phyloP scores from a whole-genome alignment of 2,113 vertebrate species.

The Acinonyx jubatus region DNA sequence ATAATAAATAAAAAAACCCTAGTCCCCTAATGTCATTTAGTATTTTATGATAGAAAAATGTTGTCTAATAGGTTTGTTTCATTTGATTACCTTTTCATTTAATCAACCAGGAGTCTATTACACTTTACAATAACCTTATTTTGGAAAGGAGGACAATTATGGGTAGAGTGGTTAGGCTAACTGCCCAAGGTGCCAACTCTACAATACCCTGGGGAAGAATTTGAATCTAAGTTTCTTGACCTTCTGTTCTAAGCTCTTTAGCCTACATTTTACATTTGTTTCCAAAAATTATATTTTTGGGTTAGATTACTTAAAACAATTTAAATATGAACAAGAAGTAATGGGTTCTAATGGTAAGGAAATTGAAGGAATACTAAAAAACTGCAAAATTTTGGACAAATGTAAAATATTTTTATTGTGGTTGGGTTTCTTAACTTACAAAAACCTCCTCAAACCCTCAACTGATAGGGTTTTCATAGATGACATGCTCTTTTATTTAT shows the following conservation, averaged over 20 bases:
- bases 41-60: not conserved
- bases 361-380: not conserved
- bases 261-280: not conserved
- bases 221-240: not conserved
- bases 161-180: not conserved
- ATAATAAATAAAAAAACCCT: conserved; percentile 38
- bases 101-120: not conserved
- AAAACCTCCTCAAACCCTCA: not conserved
- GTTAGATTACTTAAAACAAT: not conserved
- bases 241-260: not conserved
- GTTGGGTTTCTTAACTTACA: not conserved
- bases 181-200: not conserved
- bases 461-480: not conserved
- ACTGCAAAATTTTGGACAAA: not conserved
- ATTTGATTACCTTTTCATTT: conserved; percentile 13
- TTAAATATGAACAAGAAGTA: not conserved
- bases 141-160: not conserved
- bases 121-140: not conserved
- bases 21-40: not conserved
- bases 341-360: not conserved
- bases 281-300: not conserved
- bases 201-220: not conserved
- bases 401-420: not conserved
- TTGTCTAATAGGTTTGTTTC: not conserved
- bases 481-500: not conserved